Conservation (phyloP, 2,797 vertebrate species). For the Melanotaenia maccullochi region DNA sequence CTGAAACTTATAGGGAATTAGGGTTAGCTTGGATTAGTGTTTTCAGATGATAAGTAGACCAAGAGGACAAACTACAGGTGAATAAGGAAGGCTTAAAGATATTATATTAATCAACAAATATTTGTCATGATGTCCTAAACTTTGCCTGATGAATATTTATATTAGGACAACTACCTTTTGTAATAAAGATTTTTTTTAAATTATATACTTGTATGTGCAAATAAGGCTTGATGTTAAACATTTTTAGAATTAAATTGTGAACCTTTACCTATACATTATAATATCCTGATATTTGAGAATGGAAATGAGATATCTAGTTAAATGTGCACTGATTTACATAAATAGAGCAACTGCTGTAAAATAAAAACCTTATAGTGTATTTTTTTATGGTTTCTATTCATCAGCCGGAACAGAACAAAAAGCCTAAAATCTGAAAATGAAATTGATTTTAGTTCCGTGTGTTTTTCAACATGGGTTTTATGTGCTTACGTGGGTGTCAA, state of each 20-base stretch:
- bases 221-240: background rate
- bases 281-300: too few relatives aligned
- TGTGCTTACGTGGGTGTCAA: too few relatives aligned
- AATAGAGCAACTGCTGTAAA: too few relatives aligned
- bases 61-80: background rate
- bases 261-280: background rate
- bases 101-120: background rate
- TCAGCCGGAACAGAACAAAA: too few relatives aligned
- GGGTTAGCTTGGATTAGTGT: background rate
- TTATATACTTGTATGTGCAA: background rate
- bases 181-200: background rate
- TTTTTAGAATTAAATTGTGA: background rate
- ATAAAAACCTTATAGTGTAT: too few relatives aligned
- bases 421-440: too few relatives aligned
- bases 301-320: too few relatives aligned
- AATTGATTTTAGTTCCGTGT: too few relatives aligned
- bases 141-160: background rate
- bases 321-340: too few relatives aligned
- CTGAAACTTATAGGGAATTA: background rate
- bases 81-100: background rate
- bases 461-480: too few relatives aligned
- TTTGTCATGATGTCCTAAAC: background rate
- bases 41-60: background rate
- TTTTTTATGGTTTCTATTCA: too few relatives aligned
- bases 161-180: background rate